phyloP scores from a whole-genome alignment of 2,113 vertebrate species.

The Boulengerochromis microlepis region DNA sequence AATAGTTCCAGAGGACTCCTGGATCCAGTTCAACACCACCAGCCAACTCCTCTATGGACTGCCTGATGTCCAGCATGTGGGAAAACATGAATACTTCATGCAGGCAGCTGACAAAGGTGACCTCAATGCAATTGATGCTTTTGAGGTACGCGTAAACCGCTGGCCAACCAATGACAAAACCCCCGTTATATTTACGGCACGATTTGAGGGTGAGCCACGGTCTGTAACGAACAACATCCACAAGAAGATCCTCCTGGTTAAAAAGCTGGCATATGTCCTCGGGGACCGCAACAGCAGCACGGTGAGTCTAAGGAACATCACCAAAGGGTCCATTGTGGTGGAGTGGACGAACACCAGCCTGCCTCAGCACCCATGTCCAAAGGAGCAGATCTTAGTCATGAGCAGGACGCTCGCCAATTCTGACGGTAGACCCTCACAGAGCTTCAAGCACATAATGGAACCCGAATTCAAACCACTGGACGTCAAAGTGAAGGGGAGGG shows the following conservation, averaged over 20 bases:
- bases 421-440: slow-evolving; percentile 67
- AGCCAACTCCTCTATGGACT: slow-evolving; percentile 95
- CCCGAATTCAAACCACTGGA: slow-evolving; percentile 86
- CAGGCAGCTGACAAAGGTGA: slow-evolving; percentile 91
- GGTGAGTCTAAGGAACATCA: slow-evolving; percentile 84
- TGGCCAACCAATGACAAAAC: slow-evolving; percentile 79
- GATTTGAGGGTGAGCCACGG: slow-evolving; percentile 80
- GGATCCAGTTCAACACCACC: slow-evolving; percentile 96
- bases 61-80: slow-evolving; percentile 78
- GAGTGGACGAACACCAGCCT: slow-evolving; percentile 96
- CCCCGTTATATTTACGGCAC: slow-evolving; percentile 83
- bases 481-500: slow-evolving; percentile 75
- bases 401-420: slow-evolving; percentile 77
- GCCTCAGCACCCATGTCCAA: slow-evolving; percentile 84
- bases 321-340: slow-evolving; percentile 86
- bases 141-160: slow-evolving; percentile 89
- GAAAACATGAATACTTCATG: slow-evolving; percentile 95
- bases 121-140: slow-evolving; percentile 83
- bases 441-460: slow-evolving; percentile 75
- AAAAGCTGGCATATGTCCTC: slow-evolving; percentile 84
- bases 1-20: slow-evolving; percentile 80
- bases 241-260: slow-evolving; percentile 91
- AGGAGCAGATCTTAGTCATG: slow-evolving; percentile 80
- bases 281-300: slow-evolving; percentile 93
- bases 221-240: slow-evolving; percentile 79